A percentile compares a stretch with the other conserved stretches of the same genome.
Conservation (phyloP, 2,888 invertebrate genomes). For the Drosophila kokeensis region DNA sequence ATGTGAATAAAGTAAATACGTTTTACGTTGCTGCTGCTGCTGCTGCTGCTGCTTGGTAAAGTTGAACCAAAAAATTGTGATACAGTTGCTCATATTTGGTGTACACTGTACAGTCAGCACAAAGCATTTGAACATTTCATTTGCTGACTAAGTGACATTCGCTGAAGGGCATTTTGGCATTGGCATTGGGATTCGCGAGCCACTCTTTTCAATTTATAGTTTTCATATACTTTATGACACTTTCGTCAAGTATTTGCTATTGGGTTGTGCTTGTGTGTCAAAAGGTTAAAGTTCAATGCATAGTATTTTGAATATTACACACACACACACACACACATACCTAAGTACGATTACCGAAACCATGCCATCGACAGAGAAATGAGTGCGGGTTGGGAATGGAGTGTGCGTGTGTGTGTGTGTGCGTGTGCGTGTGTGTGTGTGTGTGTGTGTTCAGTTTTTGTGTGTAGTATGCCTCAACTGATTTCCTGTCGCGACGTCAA, state of each 20-base stretch:
- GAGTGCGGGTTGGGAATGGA: neutral
- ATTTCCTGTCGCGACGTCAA: constrained; percentile 63
- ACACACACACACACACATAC: constrained; percentile 1
- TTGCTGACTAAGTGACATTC: constrained; percentile 43
- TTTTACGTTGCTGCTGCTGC: constrained; percentile 20
- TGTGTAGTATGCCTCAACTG: constrained; percentile 52
- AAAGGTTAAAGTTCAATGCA: constrained; percentile 63
- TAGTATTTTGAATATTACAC: constrained; percentile 1
- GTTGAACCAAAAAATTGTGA: constrained; percentile 25
- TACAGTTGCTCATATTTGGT: constrained; percentile 15
- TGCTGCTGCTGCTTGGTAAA: constrained; percentile 8
- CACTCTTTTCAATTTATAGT: constrained; percentile 55
- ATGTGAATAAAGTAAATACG: constrained; percentile 63
- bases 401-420: neutral
- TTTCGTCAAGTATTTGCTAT: constrained; percentile 23
- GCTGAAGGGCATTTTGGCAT: constrained; percentile 39
- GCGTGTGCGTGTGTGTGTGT: neutral
- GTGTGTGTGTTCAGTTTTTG: constrained; percentile 15
- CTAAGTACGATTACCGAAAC: neutral
- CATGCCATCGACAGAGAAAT: constrained; percentile 1
- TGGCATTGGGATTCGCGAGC: constrained; percentile 12
- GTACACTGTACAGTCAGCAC: constrained; percentile 39
- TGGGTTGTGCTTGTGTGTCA: constrained; percentile 21
- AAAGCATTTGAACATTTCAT: constrained; percentile 53
- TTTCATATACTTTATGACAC: constrained; percentile 54